Base-by-base conservation (phyloP, 2,888 invertebrate genomes). In the Agriopis aurantiaria region DNA sequence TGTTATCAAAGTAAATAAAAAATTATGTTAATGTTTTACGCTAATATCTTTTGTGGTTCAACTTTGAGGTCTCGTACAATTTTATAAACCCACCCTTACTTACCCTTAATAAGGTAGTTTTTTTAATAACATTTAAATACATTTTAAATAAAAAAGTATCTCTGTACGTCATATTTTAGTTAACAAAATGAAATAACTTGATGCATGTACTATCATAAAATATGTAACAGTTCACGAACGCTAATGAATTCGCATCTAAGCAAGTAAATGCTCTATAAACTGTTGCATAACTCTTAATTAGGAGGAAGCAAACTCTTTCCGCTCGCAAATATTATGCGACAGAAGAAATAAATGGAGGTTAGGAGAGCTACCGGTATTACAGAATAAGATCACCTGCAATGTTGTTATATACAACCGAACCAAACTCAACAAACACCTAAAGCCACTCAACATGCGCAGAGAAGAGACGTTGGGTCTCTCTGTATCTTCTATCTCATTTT, bases 241-340 rank as follows among this genome's bases (percentile, higher is more conserved):
- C 75, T 80, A 79, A 78, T 72, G 65, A 73, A 76, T 66, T 66
- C 62, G 53, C 65, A 58, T 75, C 68, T 66, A 65, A 80, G 80
- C 73, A 81, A 78, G 81, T 81, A 78, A 76, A 74, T 78, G 70
- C 66, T 67, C 68, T 72, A 78, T 78, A 80, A 80, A 82, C 75
- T 78, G 73, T 88, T 88, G 81, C 78, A 76, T 78, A 87, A 88
- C 75, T 71, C 77, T 77, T 84, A 84, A 86, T 88, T 82, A 84
- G 84, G 79, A 81, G 77, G 78, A 78, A 84, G 83, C 81, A 81
- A 83, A 86, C 85, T 85, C 83, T 87, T 85, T 88, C 86, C 86
- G 80, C 83, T 78, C 61, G 73, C 68, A 60, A 75, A 72, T 75
- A 72, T 71, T 68, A 74, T 74, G 69, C 78, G 78, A 82, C 80